Evolutionary conservation across 2,113 vertebrate species (phyloP), one percentile per base, ranked within the genome.

Genomic region (Cyprinodon variegatus): DNA sequence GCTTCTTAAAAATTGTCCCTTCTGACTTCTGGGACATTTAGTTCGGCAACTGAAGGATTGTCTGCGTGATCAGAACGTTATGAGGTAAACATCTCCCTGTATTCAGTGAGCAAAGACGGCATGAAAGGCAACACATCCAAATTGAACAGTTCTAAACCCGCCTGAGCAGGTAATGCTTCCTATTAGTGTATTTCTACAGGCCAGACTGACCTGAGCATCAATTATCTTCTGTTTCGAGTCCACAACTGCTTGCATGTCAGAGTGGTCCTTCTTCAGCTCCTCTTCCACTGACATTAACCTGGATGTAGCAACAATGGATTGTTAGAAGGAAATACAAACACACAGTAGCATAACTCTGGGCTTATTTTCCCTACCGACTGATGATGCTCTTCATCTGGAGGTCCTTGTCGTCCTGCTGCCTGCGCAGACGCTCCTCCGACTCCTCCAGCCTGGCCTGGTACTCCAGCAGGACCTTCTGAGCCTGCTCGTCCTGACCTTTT

Each of bases 331-430:
- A 0, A 17, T 15, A 50, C 8, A 2, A 1, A 4, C 10, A 17
- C 45, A 5, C 15, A 40, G 38, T 7, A 22, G 5, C 11, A 39
- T 22, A 43, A 11, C 9, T 4, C 15, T 0, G 4, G 37, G 29
- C n/a, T 12, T 3, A 74, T 39, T 9, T 68, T 29, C n/a, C 78
- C 13, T 87, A 98, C 98, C 98, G 96, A 95, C 97, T 99, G 93
- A 99, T 99, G 91, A 99, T 99, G 91, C 97, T 96, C 89, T 99
- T 99, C 97, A 99, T 99, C 94, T 99, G 98, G 77, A 98, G 95
- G 88, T 99, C 98, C 88, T 99, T 99, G 91, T 99, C 98, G 2
- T 99, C 98, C 90, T 99, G 98, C 94, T 99, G 98, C 67, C 98
- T 88, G 15, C 97, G 95, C 83, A 99, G 95, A 3, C 97, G 90